phyloP scores from a whole-genome alignment of 2,797 vertebrate species.

The Agapornis canus region DNA sequence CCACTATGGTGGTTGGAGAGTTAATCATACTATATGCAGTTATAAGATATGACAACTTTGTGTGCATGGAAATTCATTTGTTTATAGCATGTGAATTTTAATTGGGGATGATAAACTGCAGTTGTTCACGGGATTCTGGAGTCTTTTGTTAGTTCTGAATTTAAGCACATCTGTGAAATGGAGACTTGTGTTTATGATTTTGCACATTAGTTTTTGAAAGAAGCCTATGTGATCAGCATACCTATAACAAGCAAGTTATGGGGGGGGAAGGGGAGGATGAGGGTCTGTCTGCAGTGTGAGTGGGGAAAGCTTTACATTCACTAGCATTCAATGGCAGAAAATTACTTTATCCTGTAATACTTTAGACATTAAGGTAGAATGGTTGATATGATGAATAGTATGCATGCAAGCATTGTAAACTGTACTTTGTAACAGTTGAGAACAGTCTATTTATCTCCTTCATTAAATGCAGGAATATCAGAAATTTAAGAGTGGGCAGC shows the following conservation, averaged over 20 bases:
- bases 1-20: not conserved
- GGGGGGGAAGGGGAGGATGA: not conserved
- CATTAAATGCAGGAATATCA: not conserved
- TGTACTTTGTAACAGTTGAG: not conserved
- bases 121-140: not conserved
- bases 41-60: not conserved
- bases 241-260: not conserved
- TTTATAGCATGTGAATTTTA: not conserved
- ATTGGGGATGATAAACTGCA: not conserved
- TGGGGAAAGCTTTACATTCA: not conserved
- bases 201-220: not conserved
- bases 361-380: not conserved
- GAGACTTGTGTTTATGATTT: not conserved
- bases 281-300: too few species aligned
- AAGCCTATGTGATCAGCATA: not conserved
- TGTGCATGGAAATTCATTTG: not conserved
- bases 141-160: not conserved
- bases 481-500: not conserved
- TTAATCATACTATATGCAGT: not conserved
- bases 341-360: not conserved
- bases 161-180: not conserved
- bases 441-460: conserved; percentile 8
- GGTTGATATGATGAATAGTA: not conserved
- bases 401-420: not conserved
- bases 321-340: not conserved